phyloP scores from a whole-genome alignment of 2,888 invertebrate species.

The Fragum whitleyi region DNA sequence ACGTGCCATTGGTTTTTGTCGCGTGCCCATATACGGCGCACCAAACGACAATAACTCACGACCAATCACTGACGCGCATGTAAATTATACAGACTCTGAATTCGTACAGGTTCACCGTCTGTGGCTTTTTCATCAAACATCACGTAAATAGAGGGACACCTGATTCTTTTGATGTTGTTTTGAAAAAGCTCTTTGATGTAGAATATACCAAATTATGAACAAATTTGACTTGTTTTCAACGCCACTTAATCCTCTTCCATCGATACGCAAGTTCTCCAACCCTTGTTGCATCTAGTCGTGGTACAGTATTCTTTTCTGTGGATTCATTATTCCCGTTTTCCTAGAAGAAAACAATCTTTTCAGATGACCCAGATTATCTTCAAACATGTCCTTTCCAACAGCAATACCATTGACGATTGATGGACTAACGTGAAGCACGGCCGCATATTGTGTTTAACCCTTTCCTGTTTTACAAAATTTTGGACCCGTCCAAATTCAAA shows the following conservation, averaged over 20 bases:
- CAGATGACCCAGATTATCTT: no score
- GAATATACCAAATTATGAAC: constrained; percentile 19
- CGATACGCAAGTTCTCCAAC: background rate
- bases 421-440: no score
- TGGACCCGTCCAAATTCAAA: no score
- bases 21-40: constrained; percentile 17
- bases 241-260: constrained; percentile 12
- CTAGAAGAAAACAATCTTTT: no score
- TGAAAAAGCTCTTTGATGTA: constrained; percentile 13
- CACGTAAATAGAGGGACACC: background rate
- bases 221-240: constrained; percentile 13
- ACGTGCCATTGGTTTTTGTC: constrained; percentile 22
- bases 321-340: no score
- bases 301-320: no score
- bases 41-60: background rate
- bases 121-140: background rate
- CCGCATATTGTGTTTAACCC: no score
- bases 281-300: no score
- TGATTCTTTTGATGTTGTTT: constrained; percentile 9
- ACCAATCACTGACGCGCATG: background rate
- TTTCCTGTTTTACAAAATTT: no score
- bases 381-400: no score
- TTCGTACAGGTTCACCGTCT: background rate
- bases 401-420: no score
- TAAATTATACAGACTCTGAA: background rate